Conservation (phyloP, 2,113 vertebrate species). For the Pogonocichla stellata region DNA sequence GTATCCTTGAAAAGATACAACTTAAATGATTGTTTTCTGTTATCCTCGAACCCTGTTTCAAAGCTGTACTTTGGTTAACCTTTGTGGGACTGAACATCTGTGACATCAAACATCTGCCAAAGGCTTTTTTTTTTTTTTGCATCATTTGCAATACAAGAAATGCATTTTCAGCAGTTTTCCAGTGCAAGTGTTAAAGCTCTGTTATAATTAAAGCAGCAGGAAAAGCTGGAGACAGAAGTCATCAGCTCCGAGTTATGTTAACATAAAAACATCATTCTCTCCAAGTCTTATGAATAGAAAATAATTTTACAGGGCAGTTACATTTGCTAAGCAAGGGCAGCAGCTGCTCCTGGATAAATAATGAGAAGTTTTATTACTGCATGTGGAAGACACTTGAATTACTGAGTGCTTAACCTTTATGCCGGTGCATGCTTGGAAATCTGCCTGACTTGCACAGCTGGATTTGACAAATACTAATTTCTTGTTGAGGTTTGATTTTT, state of each 20-base stretch:
- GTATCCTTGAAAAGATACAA: neutral
- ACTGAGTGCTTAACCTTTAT: slow-evolving; percentile 16
- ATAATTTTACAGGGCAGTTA: neutral
- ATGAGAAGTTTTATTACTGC: neutral
- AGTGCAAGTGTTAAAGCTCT: neutral
- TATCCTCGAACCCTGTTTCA: neutral
- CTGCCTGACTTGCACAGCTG: slow-evolving; percentile 18
- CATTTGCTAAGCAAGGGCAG: neutral
- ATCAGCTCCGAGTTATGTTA: neutral
- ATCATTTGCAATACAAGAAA: neutral
- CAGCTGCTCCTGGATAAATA: slow-evolving; percentile 7
- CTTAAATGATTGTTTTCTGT: neutral
- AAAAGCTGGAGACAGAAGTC: slow-evolving; percentile 27
- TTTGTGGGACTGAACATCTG: neutral
- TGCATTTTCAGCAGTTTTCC: slow-evolving; percentile 32
- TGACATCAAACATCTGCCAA: slow-evolving; percentile 6
- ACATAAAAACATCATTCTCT: slow-evolving; percentile 2
- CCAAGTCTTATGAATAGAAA: slow-evolving; percentile 12
- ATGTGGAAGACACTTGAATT: neutral
- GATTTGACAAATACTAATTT: slow-evolving; percentile 3
- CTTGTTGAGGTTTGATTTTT: neutral
- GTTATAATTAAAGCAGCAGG: slow-evolving; percentile 23
- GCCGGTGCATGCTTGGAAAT: neutral
- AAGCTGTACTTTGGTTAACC: neutral
- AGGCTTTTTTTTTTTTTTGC: neutral